A percentile compares a stretch with the other conserved stretches of the same genome.
Conservation (phyloP, 1,140 invertebrate species). For the Elymnias hypermnestra region DNA sequence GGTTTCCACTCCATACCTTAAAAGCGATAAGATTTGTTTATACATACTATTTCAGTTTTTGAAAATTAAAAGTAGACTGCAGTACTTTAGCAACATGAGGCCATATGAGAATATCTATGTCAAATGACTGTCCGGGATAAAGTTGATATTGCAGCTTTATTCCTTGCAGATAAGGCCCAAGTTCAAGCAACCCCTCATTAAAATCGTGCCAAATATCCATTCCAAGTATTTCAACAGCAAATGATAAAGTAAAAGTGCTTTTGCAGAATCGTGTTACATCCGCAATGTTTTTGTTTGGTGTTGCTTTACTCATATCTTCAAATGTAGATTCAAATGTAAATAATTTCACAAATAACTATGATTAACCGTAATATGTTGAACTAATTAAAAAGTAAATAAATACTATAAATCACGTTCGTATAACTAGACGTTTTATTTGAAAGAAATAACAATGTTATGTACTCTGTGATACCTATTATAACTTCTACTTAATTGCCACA, state of each 20-base stretch:
- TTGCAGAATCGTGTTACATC: constrained; percentile 19
- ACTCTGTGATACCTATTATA: no score
- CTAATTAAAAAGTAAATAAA: no score
- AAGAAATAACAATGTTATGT: no score
- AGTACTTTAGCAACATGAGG: constrained; percentile 52
- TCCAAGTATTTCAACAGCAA: constrained; percentile 49
- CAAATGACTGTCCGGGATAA: constrained; percentile 45
- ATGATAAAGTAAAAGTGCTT: constrained; percentile 53
- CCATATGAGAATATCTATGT: constrained; percentile 57
- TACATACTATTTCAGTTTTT: no score
- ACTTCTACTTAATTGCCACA: no score
- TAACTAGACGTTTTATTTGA: no score
- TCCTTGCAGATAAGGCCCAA: constrained; percentile 41
- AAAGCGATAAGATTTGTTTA: no score
- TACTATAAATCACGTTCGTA: no score
- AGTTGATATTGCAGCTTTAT: constrained; percentile 53
- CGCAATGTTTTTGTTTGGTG: constrained; percentile 16
- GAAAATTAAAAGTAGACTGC: background rate
- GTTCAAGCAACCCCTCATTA: constrained; percentile 46
- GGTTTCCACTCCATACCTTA: constrained; percentile 48
- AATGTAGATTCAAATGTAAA: no score
- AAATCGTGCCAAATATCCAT: constrained; percentile 51
- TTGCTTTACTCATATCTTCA: constrained; percentile 23
- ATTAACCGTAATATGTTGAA: no score
- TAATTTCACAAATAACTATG: no score